Conservation (phyloP, 2,113 vertebrate genomes). For the Lasiurus cinereus region DNA sequence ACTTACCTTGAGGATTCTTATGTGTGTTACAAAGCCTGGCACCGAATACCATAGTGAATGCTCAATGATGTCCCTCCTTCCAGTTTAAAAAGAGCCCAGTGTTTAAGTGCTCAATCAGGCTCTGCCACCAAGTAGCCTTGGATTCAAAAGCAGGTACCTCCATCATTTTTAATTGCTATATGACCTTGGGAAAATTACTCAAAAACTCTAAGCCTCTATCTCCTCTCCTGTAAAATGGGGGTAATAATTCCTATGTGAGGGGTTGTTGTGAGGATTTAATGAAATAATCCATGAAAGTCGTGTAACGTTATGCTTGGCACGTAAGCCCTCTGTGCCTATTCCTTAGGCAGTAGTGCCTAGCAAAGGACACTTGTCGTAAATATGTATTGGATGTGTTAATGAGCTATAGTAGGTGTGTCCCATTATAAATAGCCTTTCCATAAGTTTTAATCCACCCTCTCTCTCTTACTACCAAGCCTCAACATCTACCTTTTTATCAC, state of each 20-base stretch:
- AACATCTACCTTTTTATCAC: not conserved
- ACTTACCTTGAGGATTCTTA: constrained; percentile 52
- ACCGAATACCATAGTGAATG: not conserved
- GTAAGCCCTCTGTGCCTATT: not conserved
- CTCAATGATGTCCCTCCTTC: not conserved
- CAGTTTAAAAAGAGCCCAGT: not conserved
- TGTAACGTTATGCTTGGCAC: not conserved
- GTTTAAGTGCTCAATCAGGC: not conserved
- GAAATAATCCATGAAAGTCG: constrained; percentile 24
- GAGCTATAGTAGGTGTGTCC: not conserved
- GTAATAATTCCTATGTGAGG: constrained; percentile 8
- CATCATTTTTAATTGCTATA: constrained; percentile 5
- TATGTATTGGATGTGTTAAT: not conserved
- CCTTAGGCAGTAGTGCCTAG: not conserved
- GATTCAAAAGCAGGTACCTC: constrained; percentile 8
- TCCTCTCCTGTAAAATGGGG: constrained; percentile 49
- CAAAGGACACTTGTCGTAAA: not conserved
- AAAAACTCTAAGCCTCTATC: constrained; percentile 46
- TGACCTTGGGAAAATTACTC: constrained; percentile 56
- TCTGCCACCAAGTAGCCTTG: not conserved
- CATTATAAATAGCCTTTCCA: not conserved
- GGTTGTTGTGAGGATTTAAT: not conserved
- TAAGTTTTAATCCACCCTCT: not conserved
- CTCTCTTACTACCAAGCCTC: not conserved
- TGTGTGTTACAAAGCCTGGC: not conserved